Conservation (phyloP, 2,888 invertebrate species). For the Aplocera efformata region DNA sequence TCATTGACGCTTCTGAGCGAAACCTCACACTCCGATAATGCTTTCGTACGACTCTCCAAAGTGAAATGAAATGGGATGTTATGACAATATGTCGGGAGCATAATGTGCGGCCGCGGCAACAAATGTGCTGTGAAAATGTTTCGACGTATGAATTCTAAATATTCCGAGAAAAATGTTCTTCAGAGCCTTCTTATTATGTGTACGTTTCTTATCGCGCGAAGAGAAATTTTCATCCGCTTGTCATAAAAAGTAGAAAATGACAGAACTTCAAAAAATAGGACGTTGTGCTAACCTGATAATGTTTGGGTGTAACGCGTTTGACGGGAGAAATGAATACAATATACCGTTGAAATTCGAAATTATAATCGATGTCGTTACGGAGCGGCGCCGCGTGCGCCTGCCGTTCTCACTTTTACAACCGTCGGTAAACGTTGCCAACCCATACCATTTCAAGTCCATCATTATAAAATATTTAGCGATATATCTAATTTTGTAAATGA, state of each 20-base stretch:
- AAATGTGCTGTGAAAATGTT: slow-evolving; percentile 47
- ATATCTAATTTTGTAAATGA: slow-evolving; percentile 76
- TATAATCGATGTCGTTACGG: slow-evolving; percentile 54
- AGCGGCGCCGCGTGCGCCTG: slow-evolving; percentile 33
- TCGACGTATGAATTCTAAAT: slow-evolving; percentile 41
- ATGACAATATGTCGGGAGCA: slow-evolving; percentile 66
- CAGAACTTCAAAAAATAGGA: slow-evolving; percentile 23
- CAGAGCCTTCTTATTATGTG: slow-evolving; percentile 27
- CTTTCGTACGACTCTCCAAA: slow-evolving; percentile 59
- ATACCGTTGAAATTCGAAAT: slow-evolving; percentile 40
- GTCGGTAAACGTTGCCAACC: slow-evolving; percentile 57
- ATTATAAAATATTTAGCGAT: slow-evolving; percentile 81
- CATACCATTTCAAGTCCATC: slow-evolving; percentile 58
- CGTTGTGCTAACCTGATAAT: slow-evolving; percentile 56
- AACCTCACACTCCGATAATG: slow-evolving; percentile 64
- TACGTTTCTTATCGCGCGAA: slow-evolving; percentile 21
- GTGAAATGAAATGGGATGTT: slow-evolving; percentile 72
- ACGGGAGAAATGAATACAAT: slow-evolving; percentile 41
- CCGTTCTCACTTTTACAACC: slow-evolving; percentile 43
- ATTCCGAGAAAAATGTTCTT: slow-evolving; percentile 31
- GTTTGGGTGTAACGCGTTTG: slow-evolving; percentile 40
- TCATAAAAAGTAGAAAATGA: slow-evolving; percentile 34
- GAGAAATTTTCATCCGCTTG: slow-evolving; percentile 19
- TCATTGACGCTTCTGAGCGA: slow-evolving; percentile 74
- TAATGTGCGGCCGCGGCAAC: slow-evolving; percentile 46